Conservation (phyloP, 2,888 invertebrate species). For the Gandaritis pyraliata region DNA sequence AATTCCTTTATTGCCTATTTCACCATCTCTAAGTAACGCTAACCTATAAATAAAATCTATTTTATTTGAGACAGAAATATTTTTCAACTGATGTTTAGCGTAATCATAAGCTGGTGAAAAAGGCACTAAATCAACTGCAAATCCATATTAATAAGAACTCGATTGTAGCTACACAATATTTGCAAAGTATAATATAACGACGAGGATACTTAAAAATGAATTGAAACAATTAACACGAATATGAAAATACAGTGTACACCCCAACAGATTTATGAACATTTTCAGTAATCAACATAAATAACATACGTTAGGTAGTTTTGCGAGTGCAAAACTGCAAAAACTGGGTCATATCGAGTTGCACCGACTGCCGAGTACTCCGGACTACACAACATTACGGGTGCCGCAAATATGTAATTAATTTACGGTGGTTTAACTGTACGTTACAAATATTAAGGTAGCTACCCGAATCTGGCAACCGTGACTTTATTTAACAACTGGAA, state of each 20-base stretch:
- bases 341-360: slow-evolving; percentile 66
- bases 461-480: slow-evolving; percentile 41
- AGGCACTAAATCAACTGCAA: no score
- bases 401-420: slow-evolving; percentile 73
- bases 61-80: no score
- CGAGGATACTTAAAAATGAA: neutral
- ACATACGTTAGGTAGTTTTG: slow-evolving; percentile 44
- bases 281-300: slow-evolving; percentile 51
- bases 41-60: no score
- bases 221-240: slow-evolving; percentile 13
- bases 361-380: slow-evolving; percentile 45
- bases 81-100: no score
- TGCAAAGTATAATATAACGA: neutral
- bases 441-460: slow-evolving; percentile 54
- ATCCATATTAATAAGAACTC: no score
- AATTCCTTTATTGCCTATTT: no score
- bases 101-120: no score
- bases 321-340: slow-evolving; percentile 61
- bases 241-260: slow-evolving; percentile 4
- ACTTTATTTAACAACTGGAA: slow-evolving; percentile 53
- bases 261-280: slow-evolving; percentile 42
- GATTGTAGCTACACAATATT: no score
- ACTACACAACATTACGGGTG: slow-evolving; percentile 63
- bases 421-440: slow-evolving; percentile 54
- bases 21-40: no score